Conservation (phyloP, 2,797 vertebrate genomes). For the Microctenopoma stevenorrisi region DNA sequence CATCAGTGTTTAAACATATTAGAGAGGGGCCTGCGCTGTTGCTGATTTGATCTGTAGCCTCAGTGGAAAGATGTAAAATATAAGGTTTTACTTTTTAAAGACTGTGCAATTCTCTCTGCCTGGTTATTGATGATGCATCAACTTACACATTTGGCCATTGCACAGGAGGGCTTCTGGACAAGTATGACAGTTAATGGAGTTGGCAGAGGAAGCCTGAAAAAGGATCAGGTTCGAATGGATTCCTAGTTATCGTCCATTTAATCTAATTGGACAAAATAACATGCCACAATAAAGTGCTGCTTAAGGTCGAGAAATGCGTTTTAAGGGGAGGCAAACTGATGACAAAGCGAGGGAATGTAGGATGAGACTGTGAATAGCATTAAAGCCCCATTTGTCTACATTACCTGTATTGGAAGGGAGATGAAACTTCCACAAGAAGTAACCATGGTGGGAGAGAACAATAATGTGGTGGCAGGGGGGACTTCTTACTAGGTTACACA, state of each 20-base stretch:
- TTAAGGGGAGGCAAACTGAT: conserved; percentile 78
- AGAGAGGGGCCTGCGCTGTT: conserved; percentile 72
- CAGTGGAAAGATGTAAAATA: conserved; percentile 78
- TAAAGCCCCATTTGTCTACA: conserved; percentile 83
- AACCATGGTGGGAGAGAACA: conserved; percentile 73
- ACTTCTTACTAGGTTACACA: conserved; percentile 77
- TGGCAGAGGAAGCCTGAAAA: conserved; percentile 73
- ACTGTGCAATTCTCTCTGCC: conserved; percentile 68
- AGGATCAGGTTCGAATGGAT: conserved; percentile 85
- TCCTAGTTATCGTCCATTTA: conserved; percentile 81
- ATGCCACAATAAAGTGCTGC: conserved; percentile 89
- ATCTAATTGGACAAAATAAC: conserved; percentile 85
- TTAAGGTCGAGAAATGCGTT: conserved; percentile 84
- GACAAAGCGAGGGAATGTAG: conserved; percentile 83
- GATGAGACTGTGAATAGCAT: conserved; percentile 79
- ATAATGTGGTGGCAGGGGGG: conserved; percentile 80
- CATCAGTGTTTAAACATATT: conserved; percentile 84
- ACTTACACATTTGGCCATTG: conserved; percentile 81
- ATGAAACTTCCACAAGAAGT: conserved; percentile 74
- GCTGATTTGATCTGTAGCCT: conserved; percentile 84
- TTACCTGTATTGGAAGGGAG: conserved; percentile 74
- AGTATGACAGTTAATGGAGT: conserved; percentile 85
- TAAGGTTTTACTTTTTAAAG: conserved; percentile 83
- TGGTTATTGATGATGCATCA: conserved; percentile 81
- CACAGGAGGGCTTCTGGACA: conserved; percentile 68